Conservation (phyloP, 2,113 vertebrate species). For the Daubentonia madagascariensis region DNA sequence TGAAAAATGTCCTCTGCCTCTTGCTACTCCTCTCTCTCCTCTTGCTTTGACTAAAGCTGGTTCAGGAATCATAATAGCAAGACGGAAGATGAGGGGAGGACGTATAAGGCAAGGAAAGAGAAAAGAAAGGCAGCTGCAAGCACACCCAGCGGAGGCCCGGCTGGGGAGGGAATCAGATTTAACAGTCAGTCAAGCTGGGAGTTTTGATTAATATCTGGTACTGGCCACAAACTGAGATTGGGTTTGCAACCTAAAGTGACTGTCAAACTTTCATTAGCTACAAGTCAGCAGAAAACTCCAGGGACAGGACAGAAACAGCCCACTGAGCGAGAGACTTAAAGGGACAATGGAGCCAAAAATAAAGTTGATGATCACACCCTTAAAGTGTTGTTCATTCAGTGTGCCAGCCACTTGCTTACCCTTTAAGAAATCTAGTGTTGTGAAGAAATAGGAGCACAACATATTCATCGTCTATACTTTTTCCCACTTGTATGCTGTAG, state of each 20-base stretch:
- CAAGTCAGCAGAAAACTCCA: neutral
- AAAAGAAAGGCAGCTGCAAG: neutral
- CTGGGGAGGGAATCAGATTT: neutral
- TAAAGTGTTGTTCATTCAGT: neutral
- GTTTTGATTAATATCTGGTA: neutral
- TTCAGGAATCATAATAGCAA: neutral
- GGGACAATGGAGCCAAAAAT: neutral
- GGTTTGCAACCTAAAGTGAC: neutral
- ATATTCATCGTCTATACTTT: neutral
- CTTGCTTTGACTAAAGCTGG: neutral
- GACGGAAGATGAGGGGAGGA: neutral
- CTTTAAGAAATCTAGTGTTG: neutral
- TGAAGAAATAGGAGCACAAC: neutral
- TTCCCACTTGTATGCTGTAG: neutral
- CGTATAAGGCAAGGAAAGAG: neutral
- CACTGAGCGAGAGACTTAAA: neutral
- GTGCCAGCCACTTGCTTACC: neutral
- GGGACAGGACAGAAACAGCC: neutral
- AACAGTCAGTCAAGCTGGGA: neutral
- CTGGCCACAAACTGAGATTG: neutral
- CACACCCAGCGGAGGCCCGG: neutral
- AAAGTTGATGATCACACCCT: neutral
- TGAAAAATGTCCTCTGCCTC: neutral
- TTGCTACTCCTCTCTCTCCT: neutral
- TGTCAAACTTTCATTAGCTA: neutral